Conservation (phyloP, 2,113 vertebrate genomes). For the Paramisgurnus dabryanus region DNA sequence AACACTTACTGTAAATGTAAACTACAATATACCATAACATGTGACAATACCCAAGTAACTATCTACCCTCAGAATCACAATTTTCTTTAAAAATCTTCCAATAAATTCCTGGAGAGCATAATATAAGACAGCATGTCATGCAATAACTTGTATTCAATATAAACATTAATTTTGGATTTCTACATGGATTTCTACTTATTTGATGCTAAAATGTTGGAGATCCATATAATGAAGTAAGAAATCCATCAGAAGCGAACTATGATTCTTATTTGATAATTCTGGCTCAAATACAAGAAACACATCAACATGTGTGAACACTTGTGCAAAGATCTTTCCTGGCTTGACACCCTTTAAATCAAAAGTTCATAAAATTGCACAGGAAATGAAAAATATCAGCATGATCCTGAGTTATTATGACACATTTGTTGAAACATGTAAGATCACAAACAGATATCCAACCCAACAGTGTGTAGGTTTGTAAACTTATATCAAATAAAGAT, state of each 20-base stretch:
- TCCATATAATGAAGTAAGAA: background rate
- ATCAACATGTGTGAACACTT: slow-evolving; percentile 17
- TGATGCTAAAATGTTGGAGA: background rate
- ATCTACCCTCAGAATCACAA: no score
- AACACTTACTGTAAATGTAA: background rate
- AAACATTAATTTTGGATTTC: background rate
- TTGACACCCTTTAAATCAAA: slow-evolving; percentile 25
- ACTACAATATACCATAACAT: no score
- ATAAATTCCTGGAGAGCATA: no score
- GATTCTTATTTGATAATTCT: background rate
- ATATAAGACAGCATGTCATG: background rate
- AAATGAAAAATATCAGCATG: slow-evolving; percentile 23
- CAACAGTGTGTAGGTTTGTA: background rate
- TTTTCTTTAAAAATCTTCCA: no score
- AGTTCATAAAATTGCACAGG: slow-evolving; percentile 9
- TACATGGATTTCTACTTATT: background rate
- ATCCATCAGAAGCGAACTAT: background rate
- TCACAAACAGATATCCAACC: background rate
- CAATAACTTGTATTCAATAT: background rate
- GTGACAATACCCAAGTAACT: no score
- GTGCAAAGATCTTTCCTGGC: background rate
- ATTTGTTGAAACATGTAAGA: background rate
- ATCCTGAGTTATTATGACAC: background rate
- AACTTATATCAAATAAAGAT: background rate
- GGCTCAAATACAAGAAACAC: slow-evolving; percentile 1